A percentile compares a stretch with the other conserved stretches of the same genome.
Conservation (phyloP, 1,140 invertebrate species). For the Nylanderia fulva region DNA sequence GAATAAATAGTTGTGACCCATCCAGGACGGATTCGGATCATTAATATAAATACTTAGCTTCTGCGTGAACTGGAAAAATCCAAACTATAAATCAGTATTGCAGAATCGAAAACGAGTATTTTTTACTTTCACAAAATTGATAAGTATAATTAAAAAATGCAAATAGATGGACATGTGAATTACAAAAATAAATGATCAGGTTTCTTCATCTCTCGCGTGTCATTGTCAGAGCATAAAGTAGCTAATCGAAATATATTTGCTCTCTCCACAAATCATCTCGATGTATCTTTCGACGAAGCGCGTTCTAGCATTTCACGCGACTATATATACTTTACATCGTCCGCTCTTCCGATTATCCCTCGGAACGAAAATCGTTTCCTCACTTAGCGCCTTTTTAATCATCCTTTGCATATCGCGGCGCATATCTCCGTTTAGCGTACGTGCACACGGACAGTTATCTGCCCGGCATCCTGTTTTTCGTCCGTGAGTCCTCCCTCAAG, state of each 20-base stretch:
- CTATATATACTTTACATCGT: conserved; percentile 13
- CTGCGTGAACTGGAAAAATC: too few species aligned
- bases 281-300: not conserved
- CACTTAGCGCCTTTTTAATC: conserved; percentile 43
- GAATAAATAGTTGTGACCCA: too few species aligned
- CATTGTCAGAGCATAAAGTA: not conserved
- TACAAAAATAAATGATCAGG: not conserved
- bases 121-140: too few species aligned
- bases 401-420: conserved; percentile 45
- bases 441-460: conserved; percentile 51
- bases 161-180: too few species aligned
- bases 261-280: not conserved
- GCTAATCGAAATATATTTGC: not conserved
- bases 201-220: not conserved
- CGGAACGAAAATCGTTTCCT: conserved; percentile 24
- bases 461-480: conserved; percentile 67
- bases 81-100: too few species aligned
- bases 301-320: not conserved
- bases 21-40: too few species aligned
- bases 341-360: conserved; percentile 12
- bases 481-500: conserved; percentile 74
- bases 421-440: conserved; percentile 43
- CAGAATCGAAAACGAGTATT: too few species aligned
- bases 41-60: too few species aligned
- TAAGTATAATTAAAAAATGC: too few species aligned